Evolutionary conservation across 2,113 vertebrate species (phyloP).

Genomic region (Mesitornis unicolor): DNA sequence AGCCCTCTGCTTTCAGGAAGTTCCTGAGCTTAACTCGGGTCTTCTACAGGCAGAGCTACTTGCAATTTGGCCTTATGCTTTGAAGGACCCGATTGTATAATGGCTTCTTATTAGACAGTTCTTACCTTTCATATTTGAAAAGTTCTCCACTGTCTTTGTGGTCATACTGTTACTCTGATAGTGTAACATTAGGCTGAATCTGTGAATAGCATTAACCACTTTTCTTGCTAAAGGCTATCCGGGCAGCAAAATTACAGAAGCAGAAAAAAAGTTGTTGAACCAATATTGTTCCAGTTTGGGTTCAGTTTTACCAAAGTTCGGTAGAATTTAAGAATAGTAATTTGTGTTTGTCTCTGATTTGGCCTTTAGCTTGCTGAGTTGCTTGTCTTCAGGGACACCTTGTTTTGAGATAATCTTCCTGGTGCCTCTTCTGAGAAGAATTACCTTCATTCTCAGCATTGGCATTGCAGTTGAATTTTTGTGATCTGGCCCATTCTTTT

Average conservation of each 20-base stretch:
- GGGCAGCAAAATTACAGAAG: background rate
- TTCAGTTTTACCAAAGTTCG: background rate
- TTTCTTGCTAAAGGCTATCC: background rate
- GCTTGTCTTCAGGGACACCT: background rate
- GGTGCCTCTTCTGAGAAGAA: background rate
- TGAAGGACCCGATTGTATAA: background rate
- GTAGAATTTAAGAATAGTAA: background rate
- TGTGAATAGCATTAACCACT: background rate
- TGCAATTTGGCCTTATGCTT: background rate
- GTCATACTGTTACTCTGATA: background rate
- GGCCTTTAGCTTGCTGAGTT: background rate
- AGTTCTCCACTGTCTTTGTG: background rate
- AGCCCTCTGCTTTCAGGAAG: background rate
- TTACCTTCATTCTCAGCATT: background rate
- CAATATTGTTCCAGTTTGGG: background rate
- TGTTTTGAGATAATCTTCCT: background rate
- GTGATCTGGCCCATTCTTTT: background rate
- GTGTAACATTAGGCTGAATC: background rate
- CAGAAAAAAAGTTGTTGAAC: background rate
- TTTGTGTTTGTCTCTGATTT: background rate
- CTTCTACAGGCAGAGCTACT: background rate
- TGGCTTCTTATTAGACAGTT: background rate
- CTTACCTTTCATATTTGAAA: background rate
- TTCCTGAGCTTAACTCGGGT: background rate
- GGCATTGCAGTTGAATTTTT: background rate